Base-by-base conservation (phyloP, 2,113 vertebrate genomes). In the Hymenochirus boettgeri region DNA sequence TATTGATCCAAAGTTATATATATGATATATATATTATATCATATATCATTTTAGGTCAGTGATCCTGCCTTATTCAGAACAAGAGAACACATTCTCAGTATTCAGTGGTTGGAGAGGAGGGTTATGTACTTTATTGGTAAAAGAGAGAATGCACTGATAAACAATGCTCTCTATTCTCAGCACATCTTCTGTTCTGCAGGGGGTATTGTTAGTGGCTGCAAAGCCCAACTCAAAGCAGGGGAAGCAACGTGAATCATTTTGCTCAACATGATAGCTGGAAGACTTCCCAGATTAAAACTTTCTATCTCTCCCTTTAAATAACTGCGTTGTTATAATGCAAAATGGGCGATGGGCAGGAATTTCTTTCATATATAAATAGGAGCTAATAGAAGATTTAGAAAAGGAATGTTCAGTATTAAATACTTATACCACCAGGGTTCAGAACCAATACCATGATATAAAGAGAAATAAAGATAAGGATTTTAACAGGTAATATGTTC, bases 191-290 rank as follows among this genome's bases (percentile, higher is more conserved):
- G 73, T 75, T 74, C 79, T 80, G 75, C 77, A 80, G 80, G 79
- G 80, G 77, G 74, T 72, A 79, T 79, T 78, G 76, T 81, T 77
- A 78, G 76, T 74, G 75, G 73, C 78, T 73, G 76, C 76, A 76
- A 75, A 74, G 18, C 35, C 72, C 79, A 60, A 76, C 72, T 77
- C 72, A 80, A 76, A 74, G 64, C 52, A 77, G 75, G 73, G 71
- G 24, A 65, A 61, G 67, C 56, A 61, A 0, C 0, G 53, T 62
- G 74, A 26, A 65, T 65, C 62, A 57, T 57, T 65, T 74, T 74
- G 71, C 71, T 70, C 74, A 70, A 74, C 76, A 76, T 73, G 77
- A 79, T 42, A 73, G 73, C 76, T 78, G 76, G 79, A 79, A 77
- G 26, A 54, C 13, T 48, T 65, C 62, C 62, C 62, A 65, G 53